A percentile compares a stretch with the other conserved stretches of the same genome.
Evolutionary conservation across 2,797 vertebrate genomes (phyloP).

Genomic region (Eulemur rubriventer): DNA sequence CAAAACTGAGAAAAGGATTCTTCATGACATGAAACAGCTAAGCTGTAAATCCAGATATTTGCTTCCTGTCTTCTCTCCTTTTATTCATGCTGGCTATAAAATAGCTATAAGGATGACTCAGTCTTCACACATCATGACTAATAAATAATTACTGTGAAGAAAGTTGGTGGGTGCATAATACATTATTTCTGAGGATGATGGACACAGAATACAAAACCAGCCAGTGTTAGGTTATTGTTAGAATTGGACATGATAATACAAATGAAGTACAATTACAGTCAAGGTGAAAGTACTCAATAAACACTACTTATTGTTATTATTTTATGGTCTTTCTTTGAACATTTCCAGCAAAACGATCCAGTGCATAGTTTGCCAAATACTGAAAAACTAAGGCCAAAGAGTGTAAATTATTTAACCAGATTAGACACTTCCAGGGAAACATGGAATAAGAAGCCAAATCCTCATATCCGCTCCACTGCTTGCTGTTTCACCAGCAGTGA

Average conservation of each 20-base stretch:
- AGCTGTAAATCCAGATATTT: background rate
- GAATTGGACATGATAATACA: background rate
- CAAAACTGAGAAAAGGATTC: background rate
- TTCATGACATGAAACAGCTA: background rate
- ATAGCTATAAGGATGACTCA: background rate
- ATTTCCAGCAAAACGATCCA: background rate
- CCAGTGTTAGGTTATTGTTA: background rate
- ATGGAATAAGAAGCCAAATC: background rate
- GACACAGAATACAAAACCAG: background rate
- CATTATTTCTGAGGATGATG: constrained; percentile 13
- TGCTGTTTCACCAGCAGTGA: background rate
- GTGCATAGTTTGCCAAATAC: background rate
- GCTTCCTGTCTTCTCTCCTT: background rate
- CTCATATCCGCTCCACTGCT: background rate
- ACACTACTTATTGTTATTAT: background rate
- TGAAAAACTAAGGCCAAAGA: background rate
- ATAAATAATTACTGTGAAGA: constrained; percentile 32
- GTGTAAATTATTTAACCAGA: background rate
- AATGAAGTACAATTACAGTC: background rate
- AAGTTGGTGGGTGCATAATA: background rate
- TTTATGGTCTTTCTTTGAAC: background rate
- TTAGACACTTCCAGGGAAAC: background rate
- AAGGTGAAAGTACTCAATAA: background rate
- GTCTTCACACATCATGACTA: background rate
- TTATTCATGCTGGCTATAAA: constrained; percentile 17